Evolutionary conservation across 2,113 vertebrate genomes (phyloP).

Genomic region (Centrocercus urophasianus): DNA sequence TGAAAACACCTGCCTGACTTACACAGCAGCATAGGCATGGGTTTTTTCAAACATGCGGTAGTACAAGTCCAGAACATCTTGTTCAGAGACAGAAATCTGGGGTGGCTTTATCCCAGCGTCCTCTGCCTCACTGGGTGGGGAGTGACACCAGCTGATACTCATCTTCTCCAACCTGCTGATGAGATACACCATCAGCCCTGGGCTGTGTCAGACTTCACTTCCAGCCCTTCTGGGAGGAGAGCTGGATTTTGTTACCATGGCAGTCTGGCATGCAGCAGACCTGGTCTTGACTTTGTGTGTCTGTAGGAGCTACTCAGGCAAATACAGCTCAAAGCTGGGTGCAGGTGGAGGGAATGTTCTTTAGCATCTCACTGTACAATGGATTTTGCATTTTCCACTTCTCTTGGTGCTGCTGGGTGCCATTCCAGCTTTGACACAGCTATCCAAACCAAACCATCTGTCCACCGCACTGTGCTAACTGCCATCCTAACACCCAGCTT

Average conservation of each 20-base stretch:
- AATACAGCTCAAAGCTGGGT: neutral
- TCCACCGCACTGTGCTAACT: neutral
- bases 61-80: constrained; percentile 14
- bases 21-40: neutral
- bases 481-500: neutral
- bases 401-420: neutral
- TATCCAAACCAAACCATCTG: neutral
- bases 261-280: neutral
- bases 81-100: neutral
- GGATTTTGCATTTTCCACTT: neutral
- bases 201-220: neutral
- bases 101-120: neutral
- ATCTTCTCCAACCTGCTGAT: neutral
- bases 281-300: neutral
- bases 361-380: neutral
- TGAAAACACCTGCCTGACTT: neutral
- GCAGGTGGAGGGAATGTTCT: neutral
- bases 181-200: neutral
- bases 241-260: neutral
- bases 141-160: neutral
- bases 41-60: neutral
- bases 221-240: neutral
- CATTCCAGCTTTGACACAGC: neutral
- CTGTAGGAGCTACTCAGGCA: neutral
- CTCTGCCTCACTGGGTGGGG: neutral